Base-by-base conservation (phyloP, 2,797 vertebrate genomes). In the Furcifer pardalis region DNA sequence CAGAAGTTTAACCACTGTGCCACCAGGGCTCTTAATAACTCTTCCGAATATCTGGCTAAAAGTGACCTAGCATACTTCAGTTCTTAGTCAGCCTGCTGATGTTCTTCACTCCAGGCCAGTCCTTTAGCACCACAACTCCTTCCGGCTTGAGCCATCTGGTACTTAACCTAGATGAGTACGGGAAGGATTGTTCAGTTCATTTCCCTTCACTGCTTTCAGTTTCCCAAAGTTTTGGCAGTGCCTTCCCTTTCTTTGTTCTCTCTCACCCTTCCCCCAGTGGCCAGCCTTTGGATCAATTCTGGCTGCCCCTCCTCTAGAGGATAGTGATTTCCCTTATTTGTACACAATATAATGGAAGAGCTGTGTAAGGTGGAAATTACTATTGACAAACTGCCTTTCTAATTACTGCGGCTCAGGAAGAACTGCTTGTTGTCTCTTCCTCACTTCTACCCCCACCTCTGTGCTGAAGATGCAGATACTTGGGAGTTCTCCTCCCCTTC, bases 381-480 rank as follows among this genome's bases (percentile, higher is more conserved):
- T 91, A 91, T 91, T 91, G 92, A 92, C 83, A 90, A 88, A 83
- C 87, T 92, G 72, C 83, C 89, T 13, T 40, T 65, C n/a, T 87
- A 89, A 94, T 93, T 94, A 88, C 79, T 89, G 68, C 82, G 76
- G 89, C 85, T 93, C 82, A 62, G 86, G 92, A 94, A 88, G 7
- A 89, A 62, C 56, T 91, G 90, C 74, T 5, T 5, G 65, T 88
- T 81, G 91, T 94, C 84, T 82, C 1, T 86, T 93, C 90, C 63
- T 94, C 82, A 89, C 90, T 68, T 81, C 84, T 75, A 44, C 40
- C 35, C 32, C 42, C 56, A 5, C 17, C 65, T 12, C 62, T 74
- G 13, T 27, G 25, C 73, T 56, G 52, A 63, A 60, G 71, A 81
- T 60, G 32, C 73, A 71, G 37, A 71, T 19, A 56, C 40, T n/a